phyloP scores from a whole-genome alignment of 2,797 vertebrate genomes.

The Lophotriccus pileatus region DNA sequence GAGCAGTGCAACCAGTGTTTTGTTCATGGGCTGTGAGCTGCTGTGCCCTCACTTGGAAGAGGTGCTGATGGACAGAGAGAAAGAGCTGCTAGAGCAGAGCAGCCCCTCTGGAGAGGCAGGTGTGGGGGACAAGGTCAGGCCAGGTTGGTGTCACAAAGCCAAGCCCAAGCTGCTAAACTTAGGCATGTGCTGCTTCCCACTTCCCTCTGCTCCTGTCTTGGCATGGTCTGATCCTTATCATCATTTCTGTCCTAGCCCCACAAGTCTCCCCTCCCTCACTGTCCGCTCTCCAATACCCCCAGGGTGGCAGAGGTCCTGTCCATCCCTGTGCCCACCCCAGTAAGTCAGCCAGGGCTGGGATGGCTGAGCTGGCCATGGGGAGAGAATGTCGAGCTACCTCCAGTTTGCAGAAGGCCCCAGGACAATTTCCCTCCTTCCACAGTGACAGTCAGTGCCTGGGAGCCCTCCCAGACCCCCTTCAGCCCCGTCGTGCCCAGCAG shows the following conservation, averaged over 20 bases:
- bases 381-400: fast-evolving
- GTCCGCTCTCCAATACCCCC: neutral
- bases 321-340: neutral
- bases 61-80: neutral
- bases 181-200: fast-evolving
- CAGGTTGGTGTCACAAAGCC: neutral
- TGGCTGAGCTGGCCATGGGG: fast-evolving
- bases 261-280: neutral
- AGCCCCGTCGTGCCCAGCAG: neutral
- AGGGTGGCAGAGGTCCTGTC: neutral
- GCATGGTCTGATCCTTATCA: fast-evolving
- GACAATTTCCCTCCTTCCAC: neutral
- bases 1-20: neutral
- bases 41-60: neutral
- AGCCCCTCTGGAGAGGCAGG: neutral
- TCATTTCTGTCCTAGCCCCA: neutral
- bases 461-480: neutral
- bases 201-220: too few species aligned
- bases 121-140: neutral
- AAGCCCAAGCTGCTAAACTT: neutral
- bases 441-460: fast-evolving
- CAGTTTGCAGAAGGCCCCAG: neutral
- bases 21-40: too few species aligned
- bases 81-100: neutral
- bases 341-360: neutral